Percentiles rank a stretch among this genome's conserved stretches.
phyloP scores from a whole-genome alignment of 30 jellyfish, hydroid and myxozoan genomes.

The Hydra vulgaris region DNA sequence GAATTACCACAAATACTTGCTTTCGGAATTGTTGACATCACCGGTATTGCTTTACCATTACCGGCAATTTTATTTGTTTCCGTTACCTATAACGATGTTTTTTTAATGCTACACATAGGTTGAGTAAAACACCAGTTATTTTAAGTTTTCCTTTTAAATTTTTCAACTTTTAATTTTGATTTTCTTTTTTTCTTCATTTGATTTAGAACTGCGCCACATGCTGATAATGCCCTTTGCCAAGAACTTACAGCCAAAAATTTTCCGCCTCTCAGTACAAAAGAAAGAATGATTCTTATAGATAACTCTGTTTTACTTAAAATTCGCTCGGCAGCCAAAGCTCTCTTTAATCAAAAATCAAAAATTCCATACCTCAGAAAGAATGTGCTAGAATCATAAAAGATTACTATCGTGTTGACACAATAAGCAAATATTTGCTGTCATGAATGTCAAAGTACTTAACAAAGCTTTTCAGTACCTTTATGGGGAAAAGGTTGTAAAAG shows the following conservation, averaged over 20 bases:
- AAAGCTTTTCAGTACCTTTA: slow-evolving; percentile 42
- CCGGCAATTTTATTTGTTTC: too few relatives aligned
- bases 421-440: slow-evolving; percentile 27
- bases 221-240: slow-evolving; percentile 56
- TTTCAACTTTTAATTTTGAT: too few relatives aligned
- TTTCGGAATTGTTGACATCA: too few relatives aligned
- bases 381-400: slow-evolving; percentile 30
- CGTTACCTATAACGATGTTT: too few relatives aligned
- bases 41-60: too few relatives aligned
- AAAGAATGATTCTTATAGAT: slow-evolving; percentile 11
- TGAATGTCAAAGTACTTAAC: slow-evolving; percentile 32
- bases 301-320: slow-evolving; percentile 39
- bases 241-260: slow-evolving; percentile 44
- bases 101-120: too few relatives aligned
- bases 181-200: too few relatives aligned
- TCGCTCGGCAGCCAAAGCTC: slow-evolving; percentile 93
- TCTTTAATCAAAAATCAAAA: slow-evolving; percentile 25
- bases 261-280: slow-evolving; percentile 57
- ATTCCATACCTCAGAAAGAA: slow-evolving; percentile 51
- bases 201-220: slow-evolving; percentile 38
- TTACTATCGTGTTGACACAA: slow-evolving; percentile 10
- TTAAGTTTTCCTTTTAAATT: neutral
- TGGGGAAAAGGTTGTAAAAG: slow-evolving; percentile 71
- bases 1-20: too few relatives aligned
- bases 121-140: too few relatives aligned